Evolutionary conservation across 2,797 vertebrate genomes (phyloP), one percentile per base, ranked within the genome.

Genomic region (Microctenopoma stevenorrisi): DNA sequence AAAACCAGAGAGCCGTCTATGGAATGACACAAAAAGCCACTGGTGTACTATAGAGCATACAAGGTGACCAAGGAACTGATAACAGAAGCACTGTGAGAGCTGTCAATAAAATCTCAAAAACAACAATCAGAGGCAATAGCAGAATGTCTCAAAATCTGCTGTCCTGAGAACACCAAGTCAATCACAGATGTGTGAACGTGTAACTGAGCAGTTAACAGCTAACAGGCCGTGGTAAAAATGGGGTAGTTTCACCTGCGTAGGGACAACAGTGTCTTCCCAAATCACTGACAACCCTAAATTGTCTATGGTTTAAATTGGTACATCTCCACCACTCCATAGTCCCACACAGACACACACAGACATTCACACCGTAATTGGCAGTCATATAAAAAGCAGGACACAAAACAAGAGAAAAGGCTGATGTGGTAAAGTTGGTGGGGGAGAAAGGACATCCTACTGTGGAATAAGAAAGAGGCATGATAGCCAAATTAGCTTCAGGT

Each of bases 401-500:
- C 7, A 63, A 49, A 47, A 50, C 28, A 7, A 16, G 9, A 18
- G 2, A 18, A 18, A 43, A 78, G 15, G 3, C 7, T 16, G 28
- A n/a, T 4, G 5, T 4, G 22, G 14, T 53, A 59, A 64, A 54
- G 57, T n/a, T 38, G 64, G 30, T 44, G 16, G 38, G 4, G 53
- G 48, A 49, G 37, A 50, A 43, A 78, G 64, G 49, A 64, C 55
- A 67, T 80, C 49, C 53, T 64, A 14, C 14, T 48, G 48, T 11
- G 26, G 53, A 69, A 74, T 57, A 73, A 65, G 67, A 60, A 69
- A 72, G 65, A 74, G 63, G 35, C 38, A 56, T 44, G 13, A 68
- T 70, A 51, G 74, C 57, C 52, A 78, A 81, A 78, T 87, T 74
- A 78, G 76, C 68, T 79, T 76, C 46, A 76, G 77, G 55, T 84